Conservation (phyloP, 2,113 vertebrate species). For the Marmota flaviventris region DNA sequence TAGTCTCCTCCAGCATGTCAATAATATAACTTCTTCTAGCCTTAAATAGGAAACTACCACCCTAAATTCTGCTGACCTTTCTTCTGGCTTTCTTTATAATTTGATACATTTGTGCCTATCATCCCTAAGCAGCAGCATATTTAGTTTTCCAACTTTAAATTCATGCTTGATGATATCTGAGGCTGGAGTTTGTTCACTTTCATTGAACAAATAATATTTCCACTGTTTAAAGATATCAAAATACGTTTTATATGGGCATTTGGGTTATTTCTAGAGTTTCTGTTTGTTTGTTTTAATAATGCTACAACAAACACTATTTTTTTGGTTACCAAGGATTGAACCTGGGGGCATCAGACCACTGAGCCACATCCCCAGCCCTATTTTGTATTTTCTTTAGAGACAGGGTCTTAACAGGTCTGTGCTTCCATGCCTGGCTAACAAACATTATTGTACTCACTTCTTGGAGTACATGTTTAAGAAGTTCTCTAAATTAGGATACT, state of each 20-base stretch:
- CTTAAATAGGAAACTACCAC: neutral
- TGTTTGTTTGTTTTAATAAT: neutral
- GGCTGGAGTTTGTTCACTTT: constrained; percentile 6
- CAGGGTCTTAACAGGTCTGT: too few species aligned
- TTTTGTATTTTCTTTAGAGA: too few species aligned
- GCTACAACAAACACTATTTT: neutral
- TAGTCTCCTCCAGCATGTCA: neutral
- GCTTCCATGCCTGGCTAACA: neutral
- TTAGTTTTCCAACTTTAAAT: constrained; percentile 4
- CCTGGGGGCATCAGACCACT: too few species aligned
- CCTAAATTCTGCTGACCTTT: neutral
- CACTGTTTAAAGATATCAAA: constrained; percentile 15
- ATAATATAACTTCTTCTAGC: neutral
- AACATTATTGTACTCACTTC: too few species aligned
- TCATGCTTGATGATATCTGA: neutral
- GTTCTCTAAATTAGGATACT: too few species aligned
- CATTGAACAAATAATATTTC: neutral
- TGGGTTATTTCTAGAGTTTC: neutral
- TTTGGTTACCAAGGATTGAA: too few species aligned
- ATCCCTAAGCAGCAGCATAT: neutral
- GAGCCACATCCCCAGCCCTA: too few species aligned
- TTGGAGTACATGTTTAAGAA: too few species aligned
- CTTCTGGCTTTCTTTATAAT: neutral
- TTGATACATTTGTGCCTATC: neutral
- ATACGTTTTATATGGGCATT: neutral